phyloP scores from a whole-genome alignment of 2,888 invertebrate genomes.

The Monoplex corrugatus region DNA sequence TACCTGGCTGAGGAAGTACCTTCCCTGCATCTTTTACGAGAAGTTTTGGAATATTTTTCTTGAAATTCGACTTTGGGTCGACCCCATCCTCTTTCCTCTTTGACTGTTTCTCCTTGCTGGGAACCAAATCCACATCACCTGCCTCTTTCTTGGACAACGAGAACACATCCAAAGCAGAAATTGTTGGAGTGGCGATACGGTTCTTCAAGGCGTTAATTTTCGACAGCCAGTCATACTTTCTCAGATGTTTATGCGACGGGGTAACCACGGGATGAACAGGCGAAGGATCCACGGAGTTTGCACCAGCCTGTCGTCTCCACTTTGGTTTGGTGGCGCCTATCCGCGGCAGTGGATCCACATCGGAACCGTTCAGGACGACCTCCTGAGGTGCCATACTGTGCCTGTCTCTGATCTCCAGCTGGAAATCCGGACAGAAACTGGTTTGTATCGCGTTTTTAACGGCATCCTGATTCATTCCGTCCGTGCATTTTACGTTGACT shows the following conservation, averaged over 20 bases:
- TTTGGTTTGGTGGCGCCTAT: neutral
- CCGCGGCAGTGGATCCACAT: constrained; percentile 5
- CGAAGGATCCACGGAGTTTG: constrained; percentile 1
- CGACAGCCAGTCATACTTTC: constrained; percentile 23
- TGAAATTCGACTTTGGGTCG: neutral
- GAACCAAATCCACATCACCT: constrained; percentile 36
- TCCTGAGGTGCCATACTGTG: neutral
- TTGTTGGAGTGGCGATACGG: neutral
- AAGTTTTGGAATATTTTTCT: neutral
- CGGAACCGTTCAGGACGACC: constrained; percentile 28
- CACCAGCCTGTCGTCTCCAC: constrained; percentile 18
- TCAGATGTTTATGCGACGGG: constrained; percentile 37
- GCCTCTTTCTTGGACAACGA: constrained; percentile 14
- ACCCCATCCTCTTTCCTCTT: constrained; percentile 6
- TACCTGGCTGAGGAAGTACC: neutral
- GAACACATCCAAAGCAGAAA: neutral
- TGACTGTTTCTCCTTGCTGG: neutral
- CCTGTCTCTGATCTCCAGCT: constrained; percentile 25
- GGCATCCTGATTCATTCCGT: constrained; percentile 41
- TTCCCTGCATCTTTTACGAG: neutral
- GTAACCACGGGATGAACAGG: constrained; percentile 10
- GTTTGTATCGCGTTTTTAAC: constrained; percentile 8
- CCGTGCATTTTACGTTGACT: constrained; percentile 41
- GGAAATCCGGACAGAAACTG: constrained; percentile 11
- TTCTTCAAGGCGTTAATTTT: constrained; percentile 7